These are phyloP conservation scores for Tetragonula carbonaria DNA, from an alignment of 2,888 invertebrate genomes.

Conservation along the genomic window DNA sequence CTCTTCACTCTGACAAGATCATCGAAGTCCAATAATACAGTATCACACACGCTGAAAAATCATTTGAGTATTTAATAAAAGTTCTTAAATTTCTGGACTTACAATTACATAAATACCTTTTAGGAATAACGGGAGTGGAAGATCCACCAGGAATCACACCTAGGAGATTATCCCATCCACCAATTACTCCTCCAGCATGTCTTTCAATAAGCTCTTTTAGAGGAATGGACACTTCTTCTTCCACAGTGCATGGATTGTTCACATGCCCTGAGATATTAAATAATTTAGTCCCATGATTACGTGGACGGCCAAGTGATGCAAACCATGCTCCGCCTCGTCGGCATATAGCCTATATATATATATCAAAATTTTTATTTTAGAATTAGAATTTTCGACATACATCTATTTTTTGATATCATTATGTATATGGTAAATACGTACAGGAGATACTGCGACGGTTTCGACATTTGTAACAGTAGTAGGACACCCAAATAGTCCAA, in stretches of 20 bases:
- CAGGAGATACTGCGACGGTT: slow-evolving; percentile 98
- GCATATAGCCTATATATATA: slow-evolving; percentile 91
- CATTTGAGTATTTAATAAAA: not conserved
- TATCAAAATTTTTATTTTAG: slow-evolving; percentile 46
- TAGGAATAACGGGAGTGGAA: slow-evolving; percentile 98
- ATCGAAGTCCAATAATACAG: slow-evolving; percentile 99
- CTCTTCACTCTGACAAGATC: slow-evolving; percentile 96
- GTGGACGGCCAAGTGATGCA: slow-evolving; percentile 96
- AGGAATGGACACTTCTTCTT: slow-evolving; percentile 99
- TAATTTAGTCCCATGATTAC: slow-evolving; percentile 98
- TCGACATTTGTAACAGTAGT: slow-evolving; percentile 99
- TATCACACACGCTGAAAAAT: slow-evolving; percentile 92
- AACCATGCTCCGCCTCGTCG: slow-evolving; percentile 99
- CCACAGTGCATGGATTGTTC: slow-evolving; percentile 98
- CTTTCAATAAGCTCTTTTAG: slow-evolving; percentile 97
- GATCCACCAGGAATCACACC: slow-evolving; percentile 99
- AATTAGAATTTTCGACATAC: not conserved
- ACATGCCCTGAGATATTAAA: slow-evolving; percentile 99
- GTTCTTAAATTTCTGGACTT: too few species aligned
- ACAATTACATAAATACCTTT: slow-evolving; percentile 86
- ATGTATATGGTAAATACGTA: slow-evolving; percentile 84
- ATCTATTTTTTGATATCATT: not conserved
- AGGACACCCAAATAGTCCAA: slow-evolving; percentile 99
- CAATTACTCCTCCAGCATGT: slow-evolving; percentile 98
- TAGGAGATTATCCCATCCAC: slow-evolving; percentile 99